These are phyloP conservation scores for Eleginops maclovinus DNA, from an alignment of 2,113 vertebrate species.

Conservation along the genomic window DNA sequence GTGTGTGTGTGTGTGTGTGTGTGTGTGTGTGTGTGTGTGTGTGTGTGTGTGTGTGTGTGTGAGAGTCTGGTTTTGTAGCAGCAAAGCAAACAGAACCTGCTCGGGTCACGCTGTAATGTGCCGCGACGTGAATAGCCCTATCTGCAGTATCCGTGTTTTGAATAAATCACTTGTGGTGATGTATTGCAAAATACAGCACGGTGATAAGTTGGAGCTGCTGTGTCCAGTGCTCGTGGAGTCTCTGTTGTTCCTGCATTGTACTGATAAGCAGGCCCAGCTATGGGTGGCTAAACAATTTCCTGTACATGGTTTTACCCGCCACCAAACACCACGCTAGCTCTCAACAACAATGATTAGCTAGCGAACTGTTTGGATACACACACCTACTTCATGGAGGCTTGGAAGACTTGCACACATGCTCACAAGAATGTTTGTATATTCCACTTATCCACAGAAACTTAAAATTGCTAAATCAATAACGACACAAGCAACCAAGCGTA, in stretches of 20 bases:
- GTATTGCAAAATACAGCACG: slow-evolving; percentile 68
- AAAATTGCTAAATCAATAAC: not conserved
- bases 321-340: slow-evolving; percentile 38
- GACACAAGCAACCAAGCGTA: not conserved
- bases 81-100: slow-evolving; percentile 78
- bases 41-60: slow-evolving; percentile 52
- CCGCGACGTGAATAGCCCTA: slow-evolving; percentile 69
- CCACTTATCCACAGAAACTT: not conserved
- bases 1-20: no score
- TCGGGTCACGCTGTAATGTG: slow-evolving; percentile 75
- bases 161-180: slow-evolving; percentile 71
- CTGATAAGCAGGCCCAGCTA: slow-evolving; percentile 73
- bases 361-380: slow-evolving; percentile 44
- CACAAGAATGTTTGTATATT: not conserved
- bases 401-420: slow-evolving; percentile 6
- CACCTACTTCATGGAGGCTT: slow-evolving; percentile 29
- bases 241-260: slow-evolving; percentile 67
- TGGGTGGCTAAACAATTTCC: slow-evolving; percentile 69
- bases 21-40: no score
- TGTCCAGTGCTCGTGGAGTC: slow-evolving; percentile 63
- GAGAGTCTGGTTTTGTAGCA: slow-evolving; percentile 66
- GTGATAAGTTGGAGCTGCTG: slow-evolving; percentile 73
- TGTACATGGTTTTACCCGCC: slow-evolving; percentile 49
- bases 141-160: slow-evolving; percentile 73
- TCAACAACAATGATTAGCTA: slow-evolving; percentile 70